phyloP scores from a whole-genome alignment of 2,113 vertebrate species.

The Chascanopsetta lugubris region DNA sequence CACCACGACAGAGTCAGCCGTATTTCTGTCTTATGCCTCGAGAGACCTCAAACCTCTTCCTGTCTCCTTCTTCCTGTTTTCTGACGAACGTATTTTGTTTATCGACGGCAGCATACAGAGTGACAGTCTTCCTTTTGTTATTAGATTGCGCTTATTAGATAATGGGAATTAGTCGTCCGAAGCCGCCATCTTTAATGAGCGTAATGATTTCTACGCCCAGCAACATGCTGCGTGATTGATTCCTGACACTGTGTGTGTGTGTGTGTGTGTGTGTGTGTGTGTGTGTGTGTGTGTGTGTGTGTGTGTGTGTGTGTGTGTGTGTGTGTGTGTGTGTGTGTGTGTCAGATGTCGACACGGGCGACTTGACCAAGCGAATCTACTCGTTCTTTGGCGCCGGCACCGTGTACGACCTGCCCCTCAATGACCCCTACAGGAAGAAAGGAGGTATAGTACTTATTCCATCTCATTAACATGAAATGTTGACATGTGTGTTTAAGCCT shows the following conservation, averaged over 20 bases:
- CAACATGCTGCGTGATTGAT: background rate
- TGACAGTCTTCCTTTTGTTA: background rate
- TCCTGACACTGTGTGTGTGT: background rate
- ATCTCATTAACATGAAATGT: slow-evolving; percentile 4
- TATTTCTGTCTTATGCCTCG: background rate
- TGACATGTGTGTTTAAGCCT: background rate
- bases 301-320: too few relatives aligned
- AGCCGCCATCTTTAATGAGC: background rate
- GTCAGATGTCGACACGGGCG: slow-evolving; percentile 66
- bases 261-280: too few relatives aligned
- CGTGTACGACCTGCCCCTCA: slow-evolving; percentile 76
- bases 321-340: too few relatives aligned
- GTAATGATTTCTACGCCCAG: background rate
- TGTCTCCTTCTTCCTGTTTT: slow-evolving; percentile 4
- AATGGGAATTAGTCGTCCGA: background rate
- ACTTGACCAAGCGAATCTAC: slow-evolving; percentile 67
- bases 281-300: too few relatives aligned
- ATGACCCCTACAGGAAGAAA: slow-evolving; percentile 73
- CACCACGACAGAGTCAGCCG: too few relatives aligned
- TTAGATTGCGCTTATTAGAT: background rate
- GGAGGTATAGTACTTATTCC: slow-evolving; percentile 58
- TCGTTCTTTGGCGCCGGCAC: slow-evolving; percentile 74
- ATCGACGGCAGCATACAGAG: background rate
- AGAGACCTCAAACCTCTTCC: background rate
- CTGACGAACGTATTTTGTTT: background rate